A percentile compares a stretch with the other conserved stretches of the same genome.
phyloP scores from a whole-genome alignment of 92 coral and sea anemone genomes.

The Scolanthus callimorphus region DNA sequence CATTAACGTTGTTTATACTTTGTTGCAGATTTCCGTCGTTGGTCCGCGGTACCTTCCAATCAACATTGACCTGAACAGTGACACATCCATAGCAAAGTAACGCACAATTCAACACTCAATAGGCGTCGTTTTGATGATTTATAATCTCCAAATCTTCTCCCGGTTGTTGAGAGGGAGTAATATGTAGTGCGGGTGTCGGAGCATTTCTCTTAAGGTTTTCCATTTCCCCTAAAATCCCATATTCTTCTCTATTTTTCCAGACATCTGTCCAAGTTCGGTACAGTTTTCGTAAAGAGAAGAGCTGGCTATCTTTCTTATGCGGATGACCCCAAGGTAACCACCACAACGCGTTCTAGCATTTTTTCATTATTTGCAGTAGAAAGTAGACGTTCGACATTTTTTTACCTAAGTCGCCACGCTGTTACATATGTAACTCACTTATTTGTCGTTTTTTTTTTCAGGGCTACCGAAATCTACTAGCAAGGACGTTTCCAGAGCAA shows the following conservation, averaged over 20 bases:
- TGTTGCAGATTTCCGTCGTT: conserved; percentile 63
- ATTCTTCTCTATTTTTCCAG: no score
- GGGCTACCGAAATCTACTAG: conserved; percentile 93
- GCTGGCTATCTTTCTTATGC: conserved; percentile 83
- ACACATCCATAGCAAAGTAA: conserved; percentile 2
- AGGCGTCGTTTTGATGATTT: no score
- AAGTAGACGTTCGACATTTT: no score
- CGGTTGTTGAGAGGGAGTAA: no score
- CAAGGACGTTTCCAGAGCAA: conserved; percentile 91
- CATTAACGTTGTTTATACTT: not conserved
- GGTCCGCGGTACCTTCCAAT: conserved; percentile 92
- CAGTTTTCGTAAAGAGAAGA: conserved; percentile 85
- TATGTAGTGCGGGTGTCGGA: no score
- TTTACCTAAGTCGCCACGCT: no score
- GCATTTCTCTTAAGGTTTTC: no score
- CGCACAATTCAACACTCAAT: no score
- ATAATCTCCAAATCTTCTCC: not conserved
- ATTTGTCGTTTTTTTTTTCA: conserved; percentile 23
- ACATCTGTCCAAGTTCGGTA: conserved; percentile 66
- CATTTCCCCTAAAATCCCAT: no score
- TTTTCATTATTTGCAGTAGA: not conserved
- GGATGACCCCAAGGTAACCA: conserved; percentile 86
- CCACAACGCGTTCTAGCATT: not conserved
- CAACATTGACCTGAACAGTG: conserved; percentile 60
- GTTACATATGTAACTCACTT: not conserved